phyloP scores from a whole-genome alignment of 2,888 invertebrate species.

The Lasioglossum vierecki region DNA sequence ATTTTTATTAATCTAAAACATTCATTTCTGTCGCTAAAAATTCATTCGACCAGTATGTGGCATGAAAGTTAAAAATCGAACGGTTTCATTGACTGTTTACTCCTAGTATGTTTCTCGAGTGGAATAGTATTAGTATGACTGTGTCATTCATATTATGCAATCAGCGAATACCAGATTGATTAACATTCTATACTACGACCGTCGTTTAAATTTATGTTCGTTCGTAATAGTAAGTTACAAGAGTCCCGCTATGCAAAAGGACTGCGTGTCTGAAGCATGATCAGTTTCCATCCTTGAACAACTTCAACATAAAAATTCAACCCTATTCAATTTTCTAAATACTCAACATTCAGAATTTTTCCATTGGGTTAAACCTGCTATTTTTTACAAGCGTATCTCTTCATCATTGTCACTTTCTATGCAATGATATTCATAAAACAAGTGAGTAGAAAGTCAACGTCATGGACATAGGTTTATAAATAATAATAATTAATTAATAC shows the following conservation, averaged over 20 bases:
- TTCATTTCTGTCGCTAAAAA: neutral
- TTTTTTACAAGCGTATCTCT: too few species aligned
- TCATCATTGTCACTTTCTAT: neutral
- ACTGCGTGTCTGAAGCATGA: neutral
- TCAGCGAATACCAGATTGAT: conserved; percentile 4
- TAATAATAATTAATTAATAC: too few species aligned
- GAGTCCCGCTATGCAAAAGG: neutral
- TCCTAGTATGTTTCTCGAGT: neutral
- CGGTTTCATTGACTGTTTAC: neutral
- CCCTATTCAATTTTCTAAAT: neutral
- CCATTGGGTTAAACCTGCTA: neutral
- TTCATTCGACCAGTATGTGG: neutral
- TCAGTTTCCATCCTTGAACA: neutral
- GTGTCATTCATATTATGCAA: conserved; percentile 25
- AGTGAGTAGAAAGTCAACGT: neutral
- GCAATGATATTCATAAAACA: neutral
- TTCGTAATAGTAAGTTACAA: neutral
- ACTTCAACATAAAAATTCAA: neutral
- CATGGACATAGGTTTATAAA: too few species aligned
- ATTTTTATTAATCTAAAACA: neutral
- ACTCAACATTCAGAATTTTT: neutral
- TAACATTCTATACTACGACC: neutral
- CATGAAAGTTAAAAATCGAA: neutral
- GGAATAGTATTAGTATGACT: conserved; percentile 4
- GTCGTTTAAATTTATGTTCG: neutral